Base-by-base conservation (phyloP, 1,140 invertebrate genomes). In the Lordiphosa stackelbergi region DNA sequence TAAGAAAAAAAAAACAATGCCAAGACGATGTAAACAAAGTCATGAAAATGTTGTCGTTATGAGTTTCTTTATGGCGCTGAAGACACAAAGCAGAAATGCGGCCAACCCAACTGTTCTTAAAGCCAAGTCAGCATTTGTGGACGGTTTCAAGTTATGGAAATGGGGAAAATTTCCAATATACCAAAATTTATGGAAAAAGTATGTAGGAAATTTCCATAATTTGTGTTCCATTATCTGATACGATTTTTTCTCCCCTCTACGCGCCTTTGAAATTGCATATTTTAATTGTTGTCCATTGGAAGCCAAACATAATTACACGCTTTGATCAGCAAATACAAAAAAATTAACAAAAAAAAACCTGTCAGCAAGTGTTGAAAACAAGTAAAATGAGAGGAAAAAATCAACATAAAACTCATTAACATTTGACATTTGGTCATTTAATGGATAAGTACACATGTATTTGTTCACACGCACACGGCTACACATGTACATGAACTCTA, bases 11-110 rank as follows among this genome's bases (percentile, higher is more conserved):
- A 31, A 13, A 22, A 52, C 10, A 36, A 43, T 36, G 31, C 31
- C 38, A 53, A 52, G 24, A 53, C 43, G 58, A 73, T 74, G 70
- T 74, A 74, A 74, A 74, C 71, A 74, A 73, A 74, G 71, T 60
- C 71, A 73, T 74, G 71, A 73, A 74, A 74, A 65, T 74, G 65
- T 73, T 66, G 70, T 74, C 71, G 60, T 74, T 73, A 69, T 74
- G 60, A 41, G 43, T 59, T 56, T 55, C 60, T 65, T 73, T 73
- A 69, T 57, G 64, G 63, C 69, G 63, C 63, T 58, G 7, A 3
- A 43, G 7, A 12, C 5, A 13, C n/a, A 22, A n/a, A 13, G 6
- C 19, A 31, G 37, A 24, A 5, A 22, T 22, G 19, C 4, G 19
- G 19, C 19, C 16, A 16, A 16, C 16, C 16, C 1, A 2, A 16